phyloP scores from a whole-genome alignment of 2,888 invertebrate species.

The Phorcus lineatus region DNA sequence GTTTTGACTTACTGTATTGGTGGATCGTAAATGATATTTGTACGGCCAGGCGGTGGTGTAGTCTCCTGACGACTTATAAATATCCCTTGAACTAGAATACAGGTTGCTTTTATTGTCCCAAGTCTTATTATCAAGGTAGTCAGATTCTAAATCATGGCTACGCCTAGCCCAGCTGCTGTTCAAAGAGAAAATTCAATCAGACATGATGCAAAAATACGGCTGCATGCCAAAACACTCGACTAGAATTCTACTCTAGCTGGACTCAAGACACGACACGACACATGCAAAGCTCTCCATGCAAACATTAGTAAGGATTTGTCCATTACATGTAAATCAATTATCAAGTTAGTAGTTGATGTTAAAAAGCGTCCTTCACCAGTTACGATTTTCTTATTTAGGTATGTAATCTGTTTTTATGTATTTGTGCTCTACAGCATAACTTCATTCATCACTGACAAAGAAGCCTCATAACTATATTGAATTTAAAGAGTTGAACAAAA shows the following conservation, averaged over 20 bases:
- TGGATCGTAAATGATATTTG: conserved; percentile 66
- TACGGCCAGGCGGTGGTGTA: conserved; percentile 62
- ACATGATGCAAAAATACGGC: neutral
- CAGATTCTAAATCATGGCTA: conserved; percentile 49
- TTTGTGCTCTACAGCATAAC: neutral
- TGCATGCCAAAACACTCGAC: neutral
- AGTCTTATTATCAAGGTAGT: conserved; percentile 53
- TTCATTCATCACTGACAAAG: neutral
- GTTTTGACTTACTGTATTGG: conserved; percentile 56
- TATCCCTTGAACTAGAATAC: conserved; percentile 36
- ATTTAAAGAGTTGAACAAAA: neutral
- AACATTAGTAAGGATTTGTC: neutral
- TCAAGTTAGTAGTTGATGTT: too few species aligned
- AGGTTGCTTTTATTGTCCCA: conserved; percentile 59
- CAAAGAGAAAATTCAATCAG: conserved; percentile 22
- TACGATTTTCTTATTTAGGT: too few species aligned
- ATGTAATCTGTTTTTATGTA: too few species aligned
- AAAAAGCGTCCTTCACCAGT: too few species aligned
- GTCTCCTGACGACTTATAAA: conserved; percentile 41
- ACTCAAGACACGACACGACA: neutral
- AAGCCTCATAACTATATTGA: neutral
- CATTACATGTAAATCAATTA: too few species aligned
- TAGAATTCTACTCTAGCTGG: conserved; percentile 1
- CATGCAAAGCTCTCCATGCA: conserved; percentile 6
- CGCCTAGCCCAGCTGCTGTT: conserved; percentile 36